Percentiles rank a stretch among this genome's conserved stretches.
These are phyloP conservation scores for Anoncus sp. DNA, from an alignment of 2,888 invertebrate species.

Conservation along the genomic window DNA sequence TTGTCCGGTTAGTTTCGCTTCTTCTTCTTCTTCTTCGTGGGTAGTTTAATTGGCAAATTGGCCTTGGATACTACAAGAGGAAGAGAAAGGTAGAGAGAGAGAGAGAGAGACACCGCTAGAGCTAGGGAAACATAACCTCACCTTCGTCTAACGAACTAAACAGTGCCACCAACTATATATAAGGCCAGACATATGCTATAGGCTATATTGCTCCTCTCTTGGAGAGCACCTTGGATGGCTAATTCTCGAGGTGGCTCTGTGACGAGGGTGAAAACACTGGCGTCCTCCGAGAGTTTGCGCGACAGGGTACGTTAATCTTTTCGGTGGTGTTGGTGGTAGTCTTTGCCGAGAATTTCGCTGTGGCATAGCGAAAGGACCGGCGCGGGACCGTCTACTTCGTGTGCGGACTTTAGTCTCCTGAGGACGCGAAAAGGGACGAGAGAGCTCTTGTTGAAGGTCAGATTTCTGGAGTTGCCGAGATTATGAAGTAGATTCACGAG, in stretches of 20 bases:
- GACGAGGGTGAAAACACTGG: conserved; percentile 57
- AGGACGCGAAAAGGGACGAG: conserved; percentile 18
- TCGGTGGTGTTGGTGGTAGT: conserved; percentile 20
- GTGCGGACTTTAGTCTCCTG: conserved; percentile 31
- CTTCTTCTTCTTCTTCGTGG: conserved; percentile 78
- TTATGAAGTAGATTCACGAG: conserved; percentile 26
- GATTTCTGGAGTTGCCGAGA: conserved; percentile 42
- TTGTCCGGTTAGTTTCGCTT: conserved; percentile 75
- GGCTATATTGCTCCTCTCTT: neutral
- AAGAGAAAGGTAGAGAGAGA: neutral
- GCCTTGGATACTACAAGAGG: conserved; percentile 63
- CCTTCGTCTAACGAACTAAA: conserved; percentile 18
- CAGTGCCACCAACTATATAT: conserved; percentile 15
- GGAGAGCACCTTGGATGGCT: conserved; percentile 37
- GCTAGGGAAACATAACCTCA: conserved; percentile 33
- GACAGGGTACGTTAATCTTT: conserved; percentile 59
- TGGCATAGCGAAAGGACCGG: conserved; percentile 2
- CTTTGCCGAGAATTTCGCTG: conserved; percentile 30
- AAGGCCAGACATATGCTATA: conserved; percentile 8
- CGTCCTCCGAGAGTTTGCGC: conserved; percentile 40
- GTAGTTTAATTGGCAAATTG: conserved; percentile 80
- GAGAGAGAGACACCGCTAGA: conserved; percentile 12
- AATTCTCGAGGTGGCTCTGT: conserved; percentile 45
- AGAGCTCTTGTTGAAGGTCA: conserved; percentile 17
- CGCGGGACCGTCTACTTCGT: conserved; percentile 7